Base-by-base conservation (phyloP, 37 sponge, comb jelly and placozoan genomes). In the Theonella swinhoei region DNA sequence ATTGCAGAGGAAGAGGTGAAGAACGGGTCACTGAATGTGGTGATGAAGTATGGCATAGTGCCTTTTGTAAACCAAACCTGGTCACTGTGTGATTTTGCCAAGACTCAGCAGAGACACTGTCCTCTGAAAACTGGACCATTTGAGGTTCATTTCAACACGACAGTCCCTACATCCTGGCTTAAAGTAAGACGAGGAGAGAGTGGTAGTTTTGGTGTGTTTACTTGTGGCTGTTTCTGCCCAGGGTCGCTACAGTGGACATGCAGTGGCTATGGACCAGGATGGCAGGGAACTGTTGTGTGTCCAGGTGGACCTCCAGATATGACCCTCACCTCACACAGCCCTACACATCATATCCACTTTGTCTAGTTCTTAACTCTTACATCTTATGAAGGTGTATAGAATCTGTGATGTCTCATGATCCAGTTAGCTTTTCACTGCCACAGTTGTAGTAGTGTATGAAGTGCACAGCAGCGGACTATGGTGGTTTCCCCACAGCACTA, bases 81-180 rank as follows among this genome's bases (percentile, higher is more conserved):
- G 23, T 80, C 74, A 19, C 85, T 90, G 26, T 90, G 90, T 76
- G 36, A 54, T 47, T 4, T 29, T 11, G 28, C 77, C 32, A 32
- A 47, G 42, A 28, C 73, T 4, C 69, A 62, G 3, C 64, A 39
- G 31, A n/a, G 39, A 28, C 7, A 39, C 19, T 90, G 90, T 58
- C 90, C 90, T 4, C 2, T 80, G 58, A 11, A n/a, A 37, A 64
- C 69, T 31, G 89, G 54, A 14, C 11, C 54, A 7, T 14, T 47
- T 14, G 11, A 47, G 14, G 54, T 47, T 14, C 7, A 47, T 7
- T 47, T 47, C 54, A 47, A 47, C 54, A 47, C 54, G 11, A 47
- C 54, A 17, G 14, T 47, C 54, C 54, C 54, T 17, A 7, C 54
- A 14, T 47, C n/a, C n/a, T n/a, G n/a, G n/a, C n/a, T n/a, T n/a